Evolutionary conservation across 2,113 vertebrate species (phyloP).

Genomic region (Syngnathus floridae): DNA sequence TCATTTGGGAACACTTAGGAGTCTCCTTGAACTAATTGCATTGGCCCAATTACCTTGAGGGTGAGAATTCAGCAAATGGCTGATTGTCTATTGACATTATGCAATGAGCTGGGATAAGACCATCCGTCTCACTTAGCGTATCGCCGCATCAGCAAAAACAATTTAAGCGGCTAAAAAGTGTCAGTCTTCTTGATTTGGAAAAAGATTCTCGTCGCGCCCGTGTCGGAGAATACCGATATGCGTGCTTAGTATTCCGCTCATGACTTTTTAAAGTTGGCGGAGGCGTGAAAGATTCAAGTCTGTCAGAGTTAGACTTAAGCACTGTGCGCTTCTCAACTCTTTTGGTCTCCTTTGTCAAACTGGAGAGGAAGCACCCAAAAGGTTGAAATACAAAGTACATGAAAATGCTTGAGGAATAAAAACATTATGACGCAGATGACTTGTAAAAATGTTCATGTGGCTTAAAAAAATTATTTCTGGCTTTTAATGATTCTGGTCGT

Average conservation of each 20-base stretch:
- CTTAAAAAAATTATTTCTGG: too few relatives aligned
- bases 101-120: constrained; percentile 63
- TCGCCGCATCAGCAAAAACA: constrained; percentile 43
- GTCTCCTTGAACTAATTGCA: constrained; percentile 64
- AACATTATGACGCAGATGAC: background rate
- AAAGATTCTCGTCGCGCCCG: constrained; percentile 10
- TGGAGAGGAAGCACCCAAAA: constrained; percentile 24
- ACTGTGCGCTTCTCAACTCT: background rate
- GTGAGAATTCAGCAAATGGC: constrained; percentile 57
- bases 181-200: constrained; percentile 22
- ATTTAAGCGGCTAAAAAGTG: constrained; percentile 37
- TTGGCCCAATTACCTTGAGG: constrained; percentile 67
- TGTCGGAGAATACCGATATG: constrained; percentile 22
- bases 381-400: constrained; percentile 21
- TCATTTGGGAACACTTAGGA: constrained; percentile 68
- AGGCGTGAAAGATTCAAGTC: constrained; percentile 43
- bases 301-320: constrained; percentile 33
- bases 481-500: too few relatives aligned
- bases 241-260: constrained; percentile 46
- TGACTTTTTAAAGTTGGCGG: constrained; percentile 47
- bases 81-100: constrained; percentile 76
- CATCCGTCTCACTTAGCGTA: constrained; percentile 57
- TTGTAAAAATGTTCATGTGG: background rate
- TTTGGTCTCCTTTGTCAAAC: constrained; percentile 15
- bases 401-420: constrained; percentile 13